Conservation (phyloP, 2,888 invertebrate genomes). For the Hanleya hanleyi region DNA sequence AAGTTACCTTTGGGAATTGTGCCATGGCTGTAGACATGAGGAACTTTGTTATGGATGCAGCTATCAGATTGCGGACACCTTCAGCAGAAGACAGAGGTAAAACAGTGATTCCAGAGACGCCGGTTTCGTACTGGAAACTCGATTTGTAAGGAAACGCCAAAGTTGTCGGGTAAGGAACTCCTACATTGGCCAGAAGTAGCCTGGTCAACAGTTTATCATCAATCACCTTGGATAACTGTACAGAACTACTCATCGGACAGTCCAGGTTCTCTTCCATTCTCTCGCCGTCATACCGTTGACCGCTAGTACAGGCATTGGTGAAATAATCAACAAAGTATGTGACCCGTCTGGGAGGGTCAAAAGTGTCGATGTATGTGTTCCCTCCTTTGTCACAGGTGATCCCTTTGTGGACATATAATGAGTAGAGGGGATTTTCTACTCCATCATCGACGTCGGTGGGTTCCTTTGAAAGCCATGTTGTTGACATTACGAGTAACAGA, state of each 20-base stretch:
- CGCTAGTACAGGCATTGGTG: constrained; percentile 42
- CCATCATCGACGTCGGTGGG: constrained; percentile 6
- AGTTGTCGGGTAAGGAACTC: constrained; percentile 40
- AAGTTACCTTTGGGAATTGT: neutral
- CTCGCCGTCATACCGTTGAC: constrained; percentile 38
- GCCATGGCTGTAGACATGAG: neutral
- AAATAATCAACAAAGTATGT: constrained; percentile 53
- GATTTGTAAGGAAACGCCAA: constrained; percentile 36
- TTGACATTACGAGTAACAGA: constrained; percentile 44
- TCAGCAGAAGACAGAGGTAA: constrained; percentile 15
- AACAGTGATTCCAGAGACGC: constrained; percentile 22
- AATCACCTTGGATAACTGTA: constrained; percentile 36
- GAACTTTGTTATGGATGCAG: neutral
- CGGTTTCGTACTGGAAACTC: constrained; percentile 4
- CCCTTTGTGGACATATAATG: constrained; percentile 49
- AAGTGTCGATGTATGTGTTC: constrained; percentile 45
- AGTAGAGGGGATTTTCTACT: constrained; percentile 14
- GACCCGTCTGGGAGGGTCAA: constrained; percentile 41
- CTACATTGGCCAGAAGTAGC: constrained; percentile 38
- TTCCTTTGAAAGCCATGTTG: constrained; percentile 41
- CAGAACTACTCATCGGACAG: constrained; percentile 51
- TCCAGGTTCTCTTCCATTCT: constrained; percentile 40
- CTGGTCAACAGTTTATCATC: constrained; percentile 55
- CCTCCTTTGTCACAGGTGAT: constrained; percentile 45
- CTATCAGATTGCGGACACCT: constrained; percentile 10